Evolutionary conservation across 2,113 vertebrate species (phyloP).

Genomic region (Oplegnathus fasciatus): DNA sequence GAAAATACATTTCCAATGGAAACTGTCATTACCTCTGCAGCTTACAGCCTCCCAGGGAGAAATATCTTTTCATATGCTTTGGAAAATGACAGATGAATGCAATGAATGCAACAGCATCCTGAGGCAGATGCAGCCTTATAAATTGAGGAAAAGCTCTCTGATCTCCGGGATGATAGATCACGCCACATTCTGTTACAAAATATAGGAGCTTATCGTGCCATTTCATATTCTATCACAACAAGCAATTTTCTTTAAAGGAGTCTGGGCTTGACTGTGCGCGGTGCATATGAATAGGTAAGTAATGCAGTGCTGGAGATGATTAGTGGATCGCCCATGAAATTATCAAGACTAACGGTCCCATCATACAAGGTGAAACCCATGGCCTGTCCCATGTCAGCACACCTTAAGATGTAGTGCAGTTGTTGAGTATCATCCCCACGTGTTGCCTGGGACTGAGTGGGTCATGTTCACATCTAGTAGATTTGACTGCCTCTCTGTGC

Average conservation of each 20-base stretch:
- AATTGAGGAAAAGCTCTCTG: constrained; percentile 60
- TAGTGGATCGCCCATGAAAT: background rate
- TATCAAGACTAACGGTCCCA: constrained; percentile 51
- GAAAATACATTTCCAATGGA: constrained; percentile 38
- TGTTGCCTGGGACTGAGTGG: constrained; percentile 24
- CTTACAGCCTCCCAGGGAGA: constrained; percentile 30
- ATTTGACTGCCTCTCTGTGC: constrained; percentile 39
- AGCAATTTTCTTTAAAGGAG: constrained; percentile 31
- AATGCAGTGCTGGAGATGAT: constrained; percentile 29
- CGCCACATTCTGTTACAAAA: constrained; percentile 37
- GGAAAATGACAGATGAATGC: constrained; percentile 58
- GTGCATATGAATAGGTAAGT: constrained; percentile 20
- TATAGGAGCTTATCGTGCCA: constrained; percentile 6
- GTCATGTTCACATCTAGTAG: constrained; percentile 42
- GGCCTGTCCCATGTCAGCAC: background rate
- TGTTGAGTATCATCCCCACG: constrained; percentile 8
- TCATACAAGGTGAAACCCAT: constrained; percentile 19
- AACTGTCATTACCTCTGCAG: constrained; percentile 30
- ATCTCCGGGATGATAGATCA: constrained; percentile 60
- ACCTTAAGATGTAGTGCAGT: constrained; percentile 25
- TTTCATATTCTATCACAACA: constrained; percentile 49
- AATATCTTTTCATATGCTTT: constrained; percentile 51
- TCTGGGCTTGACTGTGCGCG: background rate
- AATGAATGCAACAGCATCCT: constrained; percentile 41
- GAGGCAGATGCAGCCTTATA: constrained; percentile 54